These are phyloP conservation scores for Philereme vetulata DNA, from an alignment of 2,888 invertebrate genomes.

Conservation along the genomic window DNA sequence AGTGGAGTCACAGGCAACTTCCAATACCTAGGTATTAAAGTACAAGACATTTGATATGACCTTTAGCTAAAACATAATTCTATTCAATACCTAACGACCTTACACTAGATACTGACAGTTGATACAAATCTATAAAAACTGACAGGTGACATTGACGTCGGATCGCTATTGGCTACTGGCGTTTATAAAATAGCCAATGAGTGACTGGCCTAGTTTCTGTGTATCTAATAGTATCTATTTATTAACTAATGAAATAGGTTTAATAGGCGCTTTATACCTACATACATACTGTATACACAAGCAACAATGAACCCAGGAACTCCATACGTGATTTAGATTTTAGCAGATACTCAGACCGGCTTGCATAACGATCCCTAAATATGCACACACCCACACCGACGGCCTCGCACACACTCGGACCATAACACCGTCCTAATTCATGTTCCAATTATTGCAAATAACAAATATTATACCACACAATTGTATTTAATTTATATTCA, in stretches of 20 bases:
- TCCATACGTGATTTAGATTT: no score
- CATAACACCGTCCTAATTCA: no score
- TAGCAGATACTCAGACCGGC: no score
- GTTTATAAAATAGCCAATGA: constrained; percentile 24
- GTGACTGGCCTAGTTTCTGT: constrained; percentile 23
- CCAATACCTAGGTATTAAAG: constrained; percentile 7
- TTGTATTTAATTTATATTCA: no score
- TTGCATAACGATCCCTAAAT: no score
- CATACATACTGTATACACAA: neutral
- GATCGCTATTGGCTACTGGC: constrained; percentile 25
- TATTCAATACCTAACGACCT: constrained; percentile 17
- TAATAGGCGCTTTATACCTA: neutral
- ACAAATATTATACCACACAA: no score
- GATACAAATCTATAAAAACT: constrained; percentile 26
- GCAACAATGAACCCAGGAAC: no score
- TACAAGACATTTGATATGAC: constrained; percentile 6
- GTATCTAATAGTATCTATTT: constrained; percentile 14
- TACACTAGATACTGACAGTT: constrained; percentile 27
- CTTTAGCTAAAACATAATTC: constrained; percentile 11
- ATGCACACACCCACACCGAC: no score
- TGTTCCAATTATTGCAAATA: no score
- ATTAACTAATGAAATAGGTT: constrained; percentile 14
- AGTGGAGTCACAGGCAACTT: neutral
- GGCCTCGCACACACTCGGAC: no score
- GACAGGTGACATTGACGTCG: constrained; percentile 28